Evolutionary conservation across 2,113 vertebrate species (phyloP), one percentile per base, ranked within the genome.

Genomic region (Globicephala melas): DNA sequence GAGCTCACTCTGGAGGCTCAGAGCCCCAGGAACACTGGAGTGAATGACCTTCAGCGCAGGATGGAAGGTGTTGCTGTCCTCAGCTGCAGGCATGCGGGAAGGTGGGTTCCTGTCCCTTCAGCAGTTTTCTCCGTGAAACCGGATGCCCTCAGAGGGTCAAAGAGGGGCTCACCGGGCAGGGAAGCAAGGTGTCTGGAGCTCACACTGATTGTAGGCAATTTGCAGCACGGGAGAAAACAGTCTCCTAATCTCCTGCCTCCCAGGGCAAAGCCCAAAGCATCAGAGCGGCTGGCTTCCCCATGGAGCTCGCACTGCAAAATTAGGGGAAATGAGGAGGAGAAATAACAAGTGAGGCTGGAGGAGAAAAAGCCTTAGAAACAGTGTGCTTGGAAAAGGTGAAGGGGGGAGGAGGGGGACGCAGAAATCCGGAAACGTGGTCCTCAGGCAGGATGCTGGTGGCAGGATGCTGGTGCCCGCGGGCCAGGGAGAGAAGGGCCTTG

Each of bases 161-260:
- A 36, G 79, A 41, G 55, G 25, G 55, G 23, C 55, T 82, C 0
- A 26, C n/a, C 0, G 0, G 25, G 5, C 55, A 60, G n/a, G 25
- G 36, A 60, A 82, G 23, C 25, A 60, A 60, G 50, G 58, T 0
- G 4, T 2, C 44, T 26, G 41, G 31, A 31, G 73, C 31, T 67
- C 31, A 26, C 15, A 67, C 65, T 6, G 65, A 33, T 17, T 8
- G 65, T 67, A 26, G 5, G 47, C 21, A 6, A 23, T 31, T 7
- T 28, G 63, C 55, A 31, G 26, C 41, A 18, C 38, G 20, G 26
- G 18, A 71, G n/a, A 23, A 73, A 41, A 41, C 28, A 58, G 7
- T 33, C 0, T 26, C 31, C 55, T 36, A 6, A 1, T 33, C 26
- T 58, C 31, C 13, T 14, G 15, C 28, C 25, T 38, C 36, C 62